Evolutionary conservation across 2,888 invertebrate genomes (phyloP), one percentile per base, ranked within the genome.

Genomic region (Zeuzera pyrina): DNA sequence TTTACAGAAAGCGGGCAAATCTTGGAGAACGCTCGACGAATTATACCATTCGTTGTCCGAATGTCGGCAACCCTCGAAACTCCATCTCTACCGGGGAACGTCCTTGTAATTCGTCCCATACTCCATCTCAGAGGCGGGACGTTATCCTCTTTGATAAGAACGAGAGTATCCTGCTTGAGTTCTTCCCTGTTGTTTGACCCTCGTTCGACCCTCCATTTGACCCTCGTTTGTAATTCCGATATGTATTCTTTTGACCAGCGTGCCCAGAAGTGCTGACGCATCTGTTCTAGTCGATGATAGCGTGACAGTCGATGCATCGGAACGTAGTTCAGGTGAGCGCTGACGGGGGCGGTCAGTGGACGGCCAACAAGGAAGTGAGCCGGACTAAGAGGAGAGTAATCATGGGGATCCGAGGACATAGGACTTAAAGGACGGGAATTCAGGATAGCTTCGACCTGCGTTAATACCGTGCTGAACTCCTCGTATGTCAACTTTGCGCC

Each of bases 241-340:
- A 46, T 25, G 25, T 42, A 46, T 16, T 46, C 45, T 13, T 39
- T 45, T 2, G 37, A 31, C 44, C 41, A 48, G 0, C 49, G 36
- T 2, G 11, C 8, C 52, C 47, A 52, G 21, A 47, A 49, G n/a
- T 47, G 38, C 15, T 49, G 52, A 3, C 47, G 33, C 2, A 47
- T 32, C 21, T 49, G 47, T 15, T 47, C 43, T 3, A 41, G 25
- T 2, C 39, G 10, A 10, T 42, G 31, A 21, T 41, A 42, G n/a
- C n/a, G 39, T 3, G 24, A 15, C 3, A 43, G 35, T n/a, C 39
- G 31, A 2, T 23, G 15, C 5, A 29, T 11, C 6, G 35, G 15
- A n/a, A 14, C 13, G 3, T n/a, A 21, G 1, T n/a, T 22, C 2
- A 41, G 11, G 29, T 42, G 38, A 1, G 12, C 12, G 21, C n/a